These are phyloP conservation scores for Didymodactylos carnosus DNA, from an alignment of 2,888 invertebrate species.

Conservation along the genomic window DNA sequence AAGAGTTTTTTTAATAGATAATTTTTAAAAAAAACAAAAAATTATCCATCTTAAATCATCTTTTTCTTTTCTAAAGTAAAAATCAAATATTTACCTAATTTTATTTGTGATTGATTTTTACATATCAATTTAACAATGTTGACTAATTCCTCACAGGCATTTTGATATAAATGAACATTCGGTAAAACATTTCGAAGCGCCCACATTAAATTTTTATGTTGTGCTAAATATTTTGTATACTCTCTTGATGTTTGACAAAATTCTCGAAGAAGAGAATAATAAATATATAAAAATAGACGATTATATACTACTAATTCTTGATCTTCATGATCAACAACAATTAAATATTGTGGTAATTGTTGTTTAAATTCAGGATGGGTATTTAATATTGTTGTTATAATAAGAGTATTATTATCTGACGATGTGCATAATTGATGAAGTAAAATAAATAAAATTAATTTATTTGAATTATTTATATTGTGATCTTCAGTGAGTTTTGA, in stretches of 20 bases:
- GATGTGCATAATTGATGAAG: not conserved
- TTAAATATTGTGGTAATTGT: slow-evolving; percentile 4
- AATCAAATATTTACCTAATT: too few relatives aligned
- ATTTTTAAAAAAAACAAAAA: too few relatives aligned
- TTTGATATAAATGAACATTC: slow-evolving; percentile 72
- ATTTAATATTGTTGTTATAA: not conserved
- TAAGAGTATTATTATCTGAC: not conserved
- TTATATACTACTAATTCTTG: slow-evolving; percentile 10
- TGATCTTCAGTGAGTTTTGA: not conserved
- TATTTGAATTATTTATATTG: not conserved
- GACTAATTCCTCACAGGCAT: slow-evolving; percentile 36
- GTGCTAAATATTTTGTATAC: slow-evolving; percentile 64
- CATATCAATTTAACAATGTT: not conserved
- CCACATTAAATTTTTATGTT: slow-evolving; percentile 86
- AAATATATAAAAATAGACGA: slow-evolving; percentile 6
- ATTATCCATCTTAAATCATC: too few relatives aligned
- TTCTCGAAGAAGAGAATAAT: slow-evolving; percentile 2
- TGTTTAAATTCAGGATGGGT: not conserved
- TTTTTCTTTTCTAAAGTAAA: too few relatives aligned
- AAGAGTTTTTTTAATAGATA: too few relatives aligned
- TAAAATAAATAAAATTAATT: not conserved
- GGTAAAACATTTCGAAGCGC: slow-evolving; percentile 86
- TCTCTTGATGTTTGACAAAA: slow-evolving; percentile 59
- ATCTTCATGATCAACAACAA: slow-evolving; percentile 15
- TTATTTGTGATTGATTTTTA: not conserved